These are phyloP conservation scores for Tetragonisca angustula DNA, from an alignment of 2,888 invertebrate genomes.

Conservation along the genomic window DNA sequence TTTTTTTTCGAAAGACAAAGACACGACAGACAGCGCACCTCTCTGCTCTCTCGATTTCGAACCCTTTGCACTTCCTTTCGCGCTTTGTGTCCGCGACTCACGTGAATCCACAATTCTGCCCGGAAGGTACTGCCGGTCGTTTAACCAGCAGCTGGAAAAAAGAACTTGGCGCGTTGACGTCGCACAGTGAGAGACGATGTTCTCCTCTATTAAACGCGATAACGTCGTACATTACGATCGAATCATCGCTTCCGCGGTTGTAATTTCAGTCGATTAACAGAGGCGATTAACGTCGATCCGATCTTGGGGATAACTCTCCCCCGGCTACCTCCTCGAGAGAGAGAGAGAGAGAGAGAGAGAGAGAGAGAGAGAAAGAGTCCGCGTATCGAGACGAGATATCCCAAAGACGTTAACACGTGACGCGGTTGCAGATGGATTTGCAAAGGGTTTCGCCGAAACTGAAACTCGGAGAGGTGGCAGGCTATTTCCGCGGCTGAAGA, in stretches of 20 bases:
- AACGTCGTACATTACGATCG: background rate
- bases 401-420: background rate
- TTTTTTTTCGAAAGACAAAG: too few species aligned
- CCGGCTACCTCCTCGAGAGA: background rate
- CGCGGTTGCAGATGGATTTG: slow-evolving; percentile 8
- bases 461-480: slow-evolving; percentile 33
- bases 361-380: background rate
- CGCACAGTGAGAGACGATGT: too few species aligned
- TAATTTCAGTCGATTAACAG: background rate
- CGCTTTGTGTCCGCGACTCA: background rate
- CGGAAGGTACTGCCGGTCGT: background rate
- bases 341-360: background rate
- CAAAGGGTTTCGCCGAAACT: slow-evolving; percentile 43
- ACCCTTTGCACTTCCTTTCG: slow-evolving; percentile 19
- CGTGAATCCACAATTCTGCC: background rate
- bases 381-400: slow-evolving; percentile 1
- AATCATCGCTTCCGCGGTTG: background rate
- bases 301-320: background rate
- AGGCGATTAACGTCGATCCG: background rate
- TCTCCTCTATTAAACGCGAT: background rate
- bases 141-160: background rate
- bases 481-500: slow-evolving; percentile 45
- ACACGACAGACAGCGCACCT: slow-evolving; percentile 21
- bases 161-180: background rate
- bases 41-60: background rate